Evolutionary conservation across 2,888 invertebrate genomes (phyloP).

Genomic region (Unio delphinus): DNA sequence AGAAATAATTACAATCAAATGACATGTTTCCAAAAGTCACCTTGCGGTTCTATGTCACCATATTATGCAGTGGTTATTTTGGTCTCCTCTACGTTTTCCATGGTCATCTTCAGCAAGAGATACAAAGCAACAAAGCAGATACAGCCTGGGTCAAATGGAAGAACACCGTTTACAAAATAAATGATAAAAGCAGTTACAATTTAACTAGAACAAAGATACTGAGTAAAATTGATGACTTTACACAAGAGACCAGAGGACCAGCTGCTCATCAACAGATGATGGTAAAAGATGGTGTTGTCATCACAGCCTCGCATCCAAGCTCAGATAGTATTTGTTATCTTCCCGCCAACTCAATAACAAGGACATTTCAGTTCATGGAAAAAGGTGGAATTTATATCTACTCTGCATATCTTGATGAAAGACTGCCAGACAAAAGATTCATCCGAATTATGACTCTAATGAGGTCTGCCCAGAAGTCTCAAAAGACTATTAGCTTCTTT

Average conservation of each 20-base stretch:
- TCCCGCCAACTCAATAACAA: conserved; percentile 22
- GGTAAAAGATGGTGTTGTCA: background rate
- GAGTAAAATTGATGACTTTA: background rate
- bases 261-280: too few species aligned
- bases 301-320: background rate
- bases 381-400: conserved; percentile 40
- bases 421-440: conserved; percentile 32
- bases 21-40: conserved; percentile 13
- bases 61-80: conserved; percentile 44
- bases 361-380: conserved; percentile 39
- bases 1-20: too few species aligned
- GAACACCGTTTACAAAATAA: conserved; percentile 1
- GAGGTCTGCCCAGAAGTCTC: conserved; percentile 23
- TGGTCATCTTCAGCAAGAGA: conserved; percentile 47
- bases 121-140: conserved; percentile 6
- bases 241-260: too few species aligned
- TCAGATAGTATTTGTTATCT: conserved; percentile 19
- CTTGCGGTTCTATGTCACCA: conserved; percentile 28
- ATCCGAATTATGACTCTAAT: conserved; percentile 49
- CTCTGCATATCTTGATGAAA: conserved; percentile 61
- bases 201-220: background rate
- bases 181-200: conserved; percentile 8
- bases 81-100: conserved; percentile 46
- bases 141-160: background rate
- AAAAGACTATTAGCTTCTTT: conserved; percentile 14